These are phyloP conservation scores for Bombus picipes DNA, from an alignment of 1,140 invertebrate species.

Conservation along the genomic window DNA sequence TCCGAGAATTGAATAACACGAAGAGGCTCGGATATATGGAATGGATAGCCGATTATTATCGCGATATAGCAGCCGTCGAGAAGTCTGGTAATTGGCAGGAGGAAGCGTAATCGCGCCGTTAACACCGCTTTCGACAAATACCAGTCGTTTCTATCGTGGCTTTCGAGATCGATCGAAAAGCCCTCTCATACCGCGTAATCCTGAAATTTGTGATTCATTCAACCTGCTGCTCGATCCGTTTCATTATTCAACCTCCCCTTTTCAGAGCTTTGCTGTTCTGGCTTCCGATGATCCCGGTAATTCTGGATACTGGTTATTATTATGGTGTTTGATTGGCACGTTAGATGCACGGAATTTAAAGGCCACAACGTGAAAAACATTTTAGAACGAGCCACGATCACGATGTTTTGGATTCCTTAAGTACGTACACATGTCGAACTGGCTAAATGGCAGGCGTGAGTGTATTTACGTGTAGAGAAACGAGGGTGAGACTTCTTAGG, in stretches of 20 bases:
- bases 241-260: not conserved
- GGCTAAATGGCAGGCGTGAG: constrained; percentile 9
- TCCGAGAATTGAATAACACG: constrained; percentile 31
- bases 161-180: constrained; percentile 3
- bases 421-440: constrained; percentile 23
- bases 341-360: not conserved
- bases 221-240: not conserved
- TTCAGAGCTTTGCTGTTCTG: not conserved
- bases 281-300: not conserved
- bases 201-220: not conserved
- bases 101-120: constrained; percentile 36
- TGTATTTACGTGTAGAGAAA: constrained; percentile 26
- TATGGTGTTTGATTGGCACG: not conserved
- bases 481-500: constrained; percentile 7
- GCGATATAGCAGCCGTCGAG: constrained; percentile 24
- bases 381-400: constrained; percentile 3
- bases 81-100: constrained; percentile 34
- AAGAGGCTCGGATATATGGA: constrained; percentile 22
- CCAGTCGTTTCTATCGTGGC: constrained; percentile 11
- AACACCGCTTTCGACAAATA: constrained; percentile 43
- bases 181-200: not conserved
- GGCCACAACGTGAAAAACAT: too few relatives aligned
- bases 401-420: constrained; percentile 25
- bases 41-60: constrained; percentile 42
- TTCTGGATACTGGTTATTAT: not conserved